Evolutionary conservation across 2,113 vertebrate genomes (phyloP).

Genomic region (Lethenteron camtschaticum): DNA sequence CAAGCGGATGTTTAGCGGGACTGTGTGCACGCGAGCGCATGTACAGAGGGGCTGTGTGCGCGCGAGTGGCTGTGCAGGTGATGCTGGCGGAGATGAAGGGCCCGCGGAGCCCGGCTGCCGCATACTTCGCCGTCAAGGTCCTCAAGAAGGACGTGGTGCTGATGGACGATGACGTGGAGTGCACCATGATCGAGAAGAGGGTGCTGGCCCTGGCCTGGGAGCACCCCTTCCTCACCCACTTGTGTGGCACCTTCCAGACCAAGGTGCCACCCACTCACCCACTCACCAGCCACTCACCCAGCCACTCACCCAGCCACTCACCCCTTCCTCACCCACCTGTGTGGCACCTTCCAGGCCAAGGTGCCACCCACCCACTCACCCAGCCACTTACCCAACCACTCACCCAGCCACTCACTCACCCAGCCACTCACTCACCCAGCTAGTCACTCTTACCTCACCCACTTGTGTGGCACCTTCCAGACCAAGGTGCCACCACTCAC

Average conservation of each 20-base stretch:
- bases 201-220: constrained; percentile 83
- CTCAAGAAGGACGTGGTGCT: constrained; percentile 96
- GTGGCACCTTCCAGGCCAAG: constrained; percentile 84
- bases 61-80: constrained; percentile 27
- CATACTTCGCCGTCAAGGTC: constrained; percentile 78
- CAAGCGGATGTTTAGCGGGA: too few relatives aligned
- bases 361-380: constrained; percentile 17
- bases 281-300: too few relatives aligned
- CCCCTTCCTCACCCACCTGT: constrained; percentile 85
- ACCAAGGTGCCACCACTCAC: too few relatives aligned
- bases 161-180: constrained; percentile 90
- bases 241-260: constrained; percentile 78
- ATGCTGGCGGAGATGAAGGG: constrained; percentile 77
- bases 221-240: constrained; percentile 84
- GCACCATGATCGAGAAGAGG: constrained; percentile 93
- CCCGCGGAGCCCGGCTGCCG: constrained; percentile 17
- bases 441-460: constrained; percentile 77
- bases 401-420: constrained; percentile 58
- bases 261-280: constrained; percentile 30
- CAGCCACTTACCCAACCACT: too few relatives aligned
- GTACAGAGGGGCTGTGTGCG: too few relatives aligned
- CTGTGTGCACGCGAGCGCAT: too few relatives aligned
- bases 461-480: constrained; percentile 24
- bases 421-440: constrained; percentile 40
- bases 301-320: constrained; percentile 16